These are phyloP conservation scores for Ooceraea biroi DNA, from an alignment of 1,140 invertebrate genomes.

Conservation along the genomic window DNA sequence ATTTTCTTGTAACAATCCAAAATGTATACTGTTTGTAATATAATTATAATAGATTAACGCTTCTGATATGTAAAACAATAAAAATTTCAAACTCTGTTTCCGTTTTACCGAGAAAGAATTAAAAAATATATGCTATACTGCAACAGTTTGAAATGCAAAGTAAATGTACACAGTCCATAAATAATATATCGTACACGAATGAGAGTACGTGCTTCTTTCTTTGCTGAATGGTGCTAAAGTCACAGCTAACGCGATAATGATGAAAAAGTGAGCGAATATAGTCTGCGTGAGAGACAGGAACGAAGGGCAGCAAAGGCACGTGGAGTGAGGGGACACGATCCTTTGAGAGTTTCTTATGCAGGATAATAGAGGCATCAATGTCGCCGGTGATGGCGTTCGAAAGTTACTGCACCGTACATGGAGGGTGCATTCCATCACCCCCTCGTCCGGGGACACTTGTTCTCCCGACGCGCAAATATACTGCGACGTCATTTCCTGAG, in stretches of 20 bases:
- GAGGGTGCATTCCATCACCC: neutral
- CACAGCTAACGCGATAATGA: neutral
- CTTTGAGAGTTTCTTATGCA: neutral
- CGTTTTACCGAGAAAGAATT: too few relatives aligned
- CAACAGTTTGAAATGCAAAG: too few relatives aligned
- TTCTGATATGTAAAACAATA: too few relatives aligned
- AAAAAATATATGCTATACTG: too few relatives aligned
- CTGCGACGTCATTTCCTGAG: constrained; percentile 5
- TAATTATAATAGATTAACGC: too few relatives aligned
- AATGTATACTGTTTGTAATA: too few relatives aligned
- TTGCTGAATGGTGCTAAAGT: neutral
- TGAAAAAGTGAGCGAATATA: neutral
- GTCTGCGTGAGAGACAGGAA: neutral
- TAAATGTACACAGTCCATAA: too few relatives aligned
- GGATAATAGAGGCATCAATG: constrained; percentile 41
- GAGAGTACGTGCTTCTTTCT: too few relatives aligned
- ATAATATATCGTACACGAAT: too few relatives aligned
- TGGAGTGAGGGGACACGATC: neutral
- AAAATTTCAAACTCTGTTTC: too few relatives aligned
- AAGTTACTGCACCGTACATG: neutral
- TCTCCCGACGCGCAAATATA: constrained; percentile 7
- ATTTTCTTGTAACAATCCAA: too few relatives aligned
- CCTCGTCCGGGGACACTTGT: neutral
- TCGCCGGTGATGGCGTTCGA: constrained; percentile 16
- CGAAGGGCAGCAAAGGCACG: neutral